phyloP scores from a whole-genome alignment of 2,113 vertebrate genomes.

The Toxotes jaculatrix region DNA sequence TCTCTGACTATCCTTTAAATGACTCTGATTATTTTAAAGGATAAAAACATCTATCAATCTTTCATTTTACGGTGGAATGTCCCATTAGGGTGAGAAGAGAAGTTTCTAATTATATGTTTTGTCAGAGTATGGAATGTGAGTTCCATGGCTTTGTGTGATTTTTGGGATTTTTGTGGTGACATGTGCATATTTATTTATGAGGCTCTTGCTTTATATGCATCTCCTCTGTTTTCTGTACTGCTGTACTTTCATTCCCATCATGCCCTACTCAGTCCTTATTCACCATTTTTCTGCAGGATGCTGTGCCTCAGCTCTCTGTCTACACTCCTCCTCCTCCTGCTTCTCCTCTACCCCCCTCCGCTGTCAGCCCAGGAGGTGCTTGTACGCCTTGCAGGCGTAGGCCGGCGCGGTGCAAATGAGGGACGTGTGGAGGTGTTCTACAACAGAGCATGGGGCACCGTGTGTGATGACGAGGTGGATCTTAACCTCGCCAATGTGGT shows the following conservation, averaged over 20 bases:
- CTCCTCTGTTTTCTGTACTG: constrained; percentile 9
- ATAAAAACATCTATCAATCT: constrained; percentile 65
- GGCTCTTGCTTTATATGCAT: constrained; percentile 33
- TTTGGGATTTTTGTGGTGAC: constrained; percentile 71
- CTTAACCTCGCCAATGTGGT: constrained; percentile 87
- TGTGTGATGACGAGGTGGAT: constrained; percentile 94
- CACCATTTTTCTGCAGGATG: constrained; percentile 66
- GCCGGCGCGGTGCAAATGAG: constrained; percentile 81
- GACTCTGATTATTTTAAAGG: constrained; percentile 60
- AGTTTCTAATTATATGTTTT: constrained; percentile 78
- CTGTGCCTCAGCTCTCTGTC: constrained; percentile 69
- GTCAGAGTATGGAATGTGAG: constrained; percentile 68
- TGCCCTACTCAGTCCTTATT: not conserved
- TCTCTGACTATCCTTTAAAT: constrained; percentile 42
- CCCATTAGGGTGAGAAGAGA: constrained; percentile 59
- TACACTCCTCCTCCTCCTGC: constrained; percentile 56
- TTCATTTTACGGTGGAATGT: constrained; percentile 57
- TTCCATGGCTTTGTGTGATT: constrained; percentile 58
- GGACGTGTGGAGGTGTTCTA: constrained; percentile 93
- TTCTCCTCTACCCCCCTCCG: constrained; percentile 59
- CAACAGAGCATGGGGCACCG: constrained; percentile 91
- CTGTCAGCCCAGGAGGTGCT: constrained; percentile 63
- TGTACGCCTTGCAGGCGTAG: constrained; percentile 88
- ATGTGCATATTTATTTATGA: constrained; percentile 55
- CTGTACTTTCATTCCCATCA: constrained; percentile 15